Evolutionary conservation across 2,113 vertebrate species (phyloP).

Genomic region (Saccopteryx bilineata): DNA sequence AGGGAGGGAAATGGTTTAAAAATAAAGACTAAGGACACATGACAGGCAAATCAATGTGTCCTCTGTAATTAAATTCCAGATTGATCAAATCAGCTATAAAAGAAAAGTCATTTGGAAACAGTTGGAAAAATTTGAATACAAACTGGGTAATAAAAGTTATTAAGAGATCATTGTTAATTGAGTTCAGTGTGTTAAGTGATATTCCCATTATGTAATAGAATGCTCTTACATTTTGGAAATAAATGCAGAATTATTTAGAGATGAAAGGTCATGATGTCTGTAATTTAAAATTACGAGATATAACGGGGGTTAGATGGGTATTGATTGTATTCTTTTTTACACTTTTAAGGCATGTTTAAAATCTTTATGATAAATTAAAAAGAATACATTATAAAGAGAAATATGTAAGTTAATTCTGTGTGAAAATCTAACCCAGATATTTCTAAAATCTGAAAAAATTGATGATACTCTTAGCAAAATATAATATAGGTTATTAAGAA

Average conservation of each 20-base stretch:
- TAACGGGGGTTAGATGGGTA: background rate
- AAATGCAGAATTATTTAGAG: slow-evolving; percentile 37
- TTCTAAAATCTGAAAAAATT: slow-evolving; percentile 10
- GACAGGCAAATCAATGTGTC: background rate
- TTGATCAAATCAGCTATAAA: background rate
- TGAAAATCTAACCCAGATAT: background rate
- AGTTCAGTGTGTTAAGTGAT: slow-evolving; percentile 12
- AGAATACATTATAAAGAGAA: background rate
- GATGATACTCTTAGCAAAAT: background rate
- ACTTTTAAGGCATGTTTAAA: background rate
- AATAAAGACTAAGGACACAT: background rate
- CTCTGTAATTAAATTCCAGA: background rate
- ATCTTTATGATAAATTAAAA: background rate
- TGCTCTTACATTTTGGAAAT: background rate
- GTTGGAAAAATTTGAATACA: background rate
- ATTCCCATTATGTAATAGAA: background rate
- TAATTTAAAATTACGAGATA: background rate
- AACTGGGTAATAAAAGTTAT: background rate
- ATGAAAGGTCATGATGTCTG: background rate
- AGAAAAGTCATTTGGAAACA: background rate
- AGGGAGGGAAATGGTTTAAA: background rate
- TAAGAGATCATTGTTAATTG: background rate
- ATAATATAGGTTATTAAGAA: slow-evolving; percentile 48
- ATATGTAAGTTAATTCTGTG: background rate
- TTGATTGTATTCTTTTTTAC: background rate